Base-by-base conservation (phyloP, 1,140 invertebrate genomes). In the Sarcophaga peregrina region DNA sequence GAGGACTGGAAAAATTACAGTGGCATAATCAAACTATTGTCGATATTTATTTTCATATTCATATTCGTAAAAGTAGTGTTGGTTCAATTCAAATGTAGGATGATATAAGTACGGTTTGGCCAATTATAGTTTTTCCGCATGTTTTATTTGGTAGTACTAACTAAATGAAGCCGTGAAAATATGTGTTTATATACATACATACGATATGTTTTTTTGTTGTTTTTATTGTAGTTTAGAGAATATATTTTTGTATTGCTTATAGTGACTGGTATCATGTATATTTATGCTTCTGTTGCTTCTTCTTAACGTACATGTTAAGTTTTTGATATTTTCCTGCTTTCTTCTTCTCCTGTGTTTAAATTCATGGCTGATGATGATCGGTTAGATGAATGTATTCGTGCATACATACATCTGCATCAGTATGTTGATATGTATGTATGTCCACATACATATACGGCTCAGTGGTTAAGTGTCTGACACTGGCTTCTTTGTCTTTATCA, bases 241-340 rank as follows among this genome's bases (percentile, higher is more conserved):
- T 37, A 37, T 37, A 37, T 37, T 37, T 37, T 37, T 37, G 25
- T 37, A 37, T 37, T 37, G 1, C 20, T 68, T 68, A 20, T 68
- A n/a, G n/a, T n/a, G n/a, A 68, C 7, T 68, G 62, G 62, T 68
- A 68, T 68, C 17, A 68, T 68, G 62, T 68, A 68, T 68, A 68
- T 20, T 20, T 68, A 68, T 68, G 62, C 62, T 68, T 68, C 17
- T 68, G 62, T 20, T 68, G 17, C 62, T 68, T 68, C 62, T 68
- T 68, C 62, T 68, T 68, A n/a, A 58, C 13, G 15, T 68, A 68
- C 62, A 68, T 68, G 62, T 68, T 68, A 68, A 68, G 20, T 25
- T 68, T 25, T n/a, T 68, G 17, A 7, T 68, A 20, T 20, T 9
- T 52, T 52, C 9, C 50, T 3, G 50, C 50, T 3, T 37, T 68